Percentiles rank a stretch among this genome's conserved stretches.
These are phyloP conservation scores for Camponotus pennsylvanicus DNA, from an alignment of 1,140 invertebrate species.

Conservation along the genomic window DNA sequence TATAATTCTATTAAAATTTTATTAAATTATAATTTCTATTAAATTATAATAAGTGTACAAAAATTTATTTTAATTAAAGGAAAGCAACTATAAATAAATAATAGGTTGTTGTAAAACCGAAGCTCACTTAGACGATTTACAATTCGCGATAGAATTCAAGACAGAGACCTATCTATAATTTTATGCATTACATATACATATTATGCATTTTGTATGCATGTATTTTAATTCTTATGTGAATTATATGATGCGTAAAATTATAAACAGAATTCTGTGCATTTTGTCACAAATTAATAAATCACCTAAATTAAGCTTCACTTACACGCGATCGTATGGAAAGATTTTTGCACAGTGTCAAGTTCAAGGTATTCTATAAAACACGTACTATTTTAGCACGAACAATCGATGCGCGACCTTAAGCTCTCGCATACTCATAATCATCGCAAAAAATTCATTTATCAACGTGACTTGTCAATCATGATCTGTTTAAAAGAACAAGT, in stretches of 20 bases:
- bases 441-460: slow-evolving; percentile 8
- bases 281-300: too few relatives aligned
- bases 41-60: not conserved
- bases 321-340: not conserved
- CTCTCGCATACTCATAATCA: not conserved
- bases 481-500: not conserved
- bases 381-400: slow-evolving; percentile 24
- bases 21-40: too few relatives aligned
- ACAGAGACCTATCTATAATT: too few relatives aligned
- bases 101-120: not conserved
- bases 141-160: too few relatives aligned
- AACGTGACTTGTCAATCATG: not conserved
- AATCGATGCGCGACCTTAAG: slow-evolving; percentile 28
- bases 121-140: too few relatives aligned
- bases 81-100: not conserved
- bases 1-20: too few relatives aligned
- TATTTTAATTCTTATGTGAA: too few relatives aligned
- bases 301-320: too few relatives aligned
- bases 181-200: too few relatives aligned
- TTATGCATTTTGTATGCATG: too few relatives aligned
- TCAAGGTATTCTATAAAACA: slow-evolving; percentile 41
- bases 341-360: not conserved
- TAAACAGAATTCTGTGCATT: too few relatives aligned
- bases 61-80: not conserved
- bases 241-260: too few relatives aligned